Evolutionary conservation across 2,888 invertebrate species (phyloP).

Genomic region (Trichogramma evanescens): DNA sequence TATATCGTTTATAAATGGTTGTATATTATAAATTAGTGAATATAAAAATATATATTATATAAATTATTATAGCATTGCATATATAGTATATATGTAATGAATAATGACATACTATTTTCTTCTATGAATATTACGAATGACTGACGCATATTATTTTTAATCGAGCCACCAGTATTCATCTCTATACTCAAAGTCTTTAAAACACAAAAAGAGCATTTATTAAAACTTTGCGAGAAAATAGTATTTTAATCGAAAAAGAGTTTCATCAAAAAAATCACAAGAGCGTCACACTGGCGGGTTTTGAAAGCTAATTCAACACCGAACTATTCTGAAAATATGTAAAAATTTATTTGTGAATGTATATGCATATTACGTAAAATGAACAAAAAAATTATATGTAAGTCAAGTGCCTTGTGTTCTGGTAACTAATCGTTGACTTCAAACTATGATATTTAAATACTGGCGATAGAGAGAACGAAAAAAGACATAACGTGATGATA

Average conservation of each 20-base stretch:
- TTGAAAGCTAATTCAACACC: constrained; percentile 34
- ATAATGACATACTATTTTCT: constrained; percentile 40
- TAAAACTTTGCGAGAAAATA: too few relatives aligned
- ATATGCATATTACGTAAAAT: constrained; percentile 25
- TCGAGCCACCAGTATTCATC: constrained; percentile 17
- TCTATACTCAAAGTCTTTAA: neutral
- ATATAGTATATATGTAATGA: constrained; percentile 29
- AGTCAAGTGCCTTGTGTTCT: constrained; percentile 48
- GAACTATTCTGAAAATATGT: constrained; percentile 32
- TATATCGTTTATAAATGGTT: constrained; percentile 39
- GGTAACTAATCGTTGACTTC: constrained; percentile 47
- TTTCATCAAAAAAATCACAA: neutral
- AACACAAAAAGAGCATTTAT: too few relatives aligned
- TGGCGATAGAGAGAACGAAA: constrained; percentile 22
- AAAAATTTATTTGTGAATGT: constrained; percentile 14
- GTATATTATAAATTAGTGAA: constrained; percentile 26
- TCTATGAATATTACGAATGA: constrained; percentile 42
- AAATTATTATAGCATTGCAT: constrained; percentile 30
- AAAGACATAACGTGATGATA: constrained; percentile 13
- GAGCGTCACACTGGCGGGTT: constrained; percentile 17
- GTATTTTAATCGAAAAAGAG: too few relatives aligned
- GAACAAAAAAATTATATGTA: constrained; percentile 39
- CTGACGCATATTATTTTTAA: constrained; percentile 28
- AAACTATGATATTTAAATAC: constrained; percentile 39
- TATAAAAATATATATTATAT: constrained; percentile 27